A percentile compares a stretch with the other conserved stretches of the same genome.
Evolutionary conservation across 2,113 vertebrate species (phyloP).

Genomic region (Enhydra lutris): DNA sequence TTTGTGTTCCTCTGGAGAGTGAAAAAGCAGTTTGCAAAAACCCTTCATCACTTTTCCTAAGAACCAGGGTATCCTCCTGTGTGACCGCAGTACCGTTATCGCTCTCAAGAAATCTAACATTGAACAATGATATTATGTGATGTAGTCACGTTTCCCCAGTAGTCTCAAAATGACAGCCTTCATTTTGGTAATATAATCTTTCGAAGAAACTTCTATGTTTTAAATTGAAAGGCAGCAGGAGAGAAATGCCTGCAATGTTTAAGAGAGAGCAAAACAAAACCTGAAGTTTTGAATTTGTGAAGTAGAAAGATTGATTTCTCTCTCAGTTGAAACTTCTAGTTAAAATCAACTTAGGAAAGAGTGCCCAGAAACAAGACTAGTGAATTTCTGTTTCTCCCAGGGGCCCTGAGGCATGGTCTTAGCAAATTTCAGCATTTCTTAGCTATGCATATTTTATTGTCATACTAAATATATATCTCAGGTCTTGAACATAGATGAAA

Average conservation of each 20-base stretch:
- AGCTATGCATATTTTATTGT: background rate
- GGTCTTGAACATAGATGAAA: background rate
- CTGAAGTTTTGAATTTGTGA: background rate
- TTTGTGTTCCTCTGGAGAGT: background rate
- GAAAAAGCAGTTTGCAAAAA: background rate
- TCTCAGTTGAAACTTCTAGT: background rate
- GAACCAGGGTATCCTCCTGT: background rate
- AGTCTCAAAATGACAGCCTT: background rate
- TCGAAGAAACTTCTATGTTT: constrained; percentile 1
- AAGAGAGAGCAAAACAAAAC: background rate
- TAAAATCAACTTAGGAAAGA: background rate
- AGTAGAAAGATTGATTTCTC: background rate
- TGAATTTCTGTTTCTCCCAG: background rate
- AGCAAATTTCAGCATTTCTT: background rate
- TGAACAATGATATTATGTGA: background rate
- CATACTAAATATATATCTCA: background rate
- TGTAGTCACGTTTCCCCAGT: background rate
- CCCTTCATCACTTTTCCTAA: background rate
- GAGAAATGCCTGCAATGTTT: background rate
- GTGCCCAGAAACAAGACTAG: background rate
- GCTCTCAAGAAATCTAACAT: background rate
- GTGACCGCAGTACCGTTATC: background rate
- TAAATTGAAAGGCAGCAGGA: background rate
- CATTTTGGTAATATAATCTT: background rate
- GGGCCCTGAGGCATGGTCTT: background rate